Percentiles rank a stretch among this genome's conserved stretches.
Conservation (phyloP, 2,113 vertebrate species). For the Marcusenius ussheri region DNA sequence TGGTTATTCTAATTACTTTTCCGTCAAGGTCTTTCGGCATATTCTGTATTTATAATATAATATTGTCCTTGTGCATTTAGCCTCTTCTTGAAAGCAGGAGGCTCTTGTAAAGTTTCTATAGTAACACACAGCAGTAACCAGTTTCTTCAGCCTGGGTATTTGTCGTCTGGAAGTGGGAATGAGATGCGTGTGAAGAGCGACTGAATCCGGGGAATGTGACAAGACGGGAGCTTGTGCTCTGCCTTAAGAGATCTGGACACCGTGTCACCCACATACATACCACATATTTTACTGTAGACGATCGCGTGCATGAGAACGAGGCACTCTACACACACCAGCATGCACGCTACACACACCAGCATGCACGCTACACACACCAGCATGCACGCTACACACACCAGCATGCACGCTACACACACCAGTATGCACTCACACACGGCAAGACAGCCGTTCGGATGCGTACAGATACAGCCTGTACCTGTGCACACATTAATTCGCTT, state of each 20-base stretch:
- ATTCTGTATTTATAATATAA: background rate
- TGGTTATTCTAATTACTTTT: background rate
- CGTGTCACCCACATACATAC: background rate
- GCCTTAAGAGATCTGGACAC: background rate
- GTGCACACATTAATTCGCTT: background rate
- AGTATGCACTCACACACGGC: no score
- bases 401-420: no score
- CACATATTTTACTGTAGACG: background rate
- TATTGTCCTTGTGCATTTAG: background rate
- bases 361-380: background rate
- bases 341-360: background rate
- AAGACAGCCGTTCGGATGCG: no score
- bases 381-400: background rate
- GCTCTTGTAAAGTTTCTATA: conserved; percentile 5
- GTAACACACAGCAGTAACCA: background rate
- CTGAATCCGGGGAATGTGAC: background rate
- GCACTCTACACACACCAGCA: background rate
- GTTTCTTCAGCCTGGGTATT: background rate
- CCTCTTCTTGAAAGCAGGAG: background rate
- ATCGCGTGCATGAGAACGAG: background rate
- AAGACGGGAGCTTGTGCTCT: background rate
- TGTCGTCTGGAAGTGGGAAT: background rate
- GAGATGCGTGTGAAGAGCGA: background rate
- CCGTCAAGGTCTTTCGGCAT: background rate
- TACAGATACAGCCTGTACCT: background rate